phyloP scores from a whole-genome alignment of 2,113 vertebrate species.

The Egretta garzetta region DNA sequence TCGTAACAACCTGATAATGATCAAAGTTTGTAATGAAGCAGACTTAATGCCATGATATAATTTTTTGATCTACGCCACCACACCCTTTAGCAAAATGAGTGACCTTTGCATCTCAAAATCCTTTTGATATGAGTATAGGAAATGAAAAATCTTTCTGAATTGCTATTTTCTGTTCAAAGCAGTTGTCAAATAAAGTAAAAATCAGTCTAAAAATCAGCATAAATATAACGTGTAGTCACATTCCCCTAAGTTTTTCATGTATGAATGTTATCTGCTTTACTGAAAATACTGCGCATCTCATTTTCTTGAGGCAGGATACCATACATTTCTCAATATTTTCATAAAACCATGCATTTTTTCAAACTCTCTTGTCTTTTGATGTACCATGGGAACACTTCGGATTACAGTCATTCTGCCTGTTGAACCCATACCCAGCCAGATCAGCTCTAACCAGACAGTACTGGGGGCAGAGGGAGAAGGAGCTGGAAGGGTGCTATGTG shows the following conservation, averaged over 20 bases:
- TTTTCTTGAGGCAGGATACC: background rate
- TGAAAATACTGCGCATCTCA: background rate
- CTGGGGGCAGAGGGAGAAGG: background rate
- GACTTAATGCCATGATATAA: background rate
- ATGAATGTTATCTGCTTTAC: background rate
- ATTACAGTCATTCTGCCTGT: background rate
- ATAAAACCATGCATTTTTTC: background rate
- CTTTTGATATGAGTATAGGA: background rate
- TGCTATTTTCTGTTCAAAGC: background rate
- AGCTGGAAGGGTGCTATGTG: background rate
- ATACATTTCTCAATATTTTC: background rate
- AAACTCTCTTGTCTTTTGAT: background rate
- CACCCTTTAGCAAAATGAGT: background rate
- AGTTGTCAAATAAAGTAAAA: background rate
- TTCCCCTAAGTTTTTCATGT: background rate
- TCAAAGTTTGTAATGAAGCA: conserved; percentile 1
- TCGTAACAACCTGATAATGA: background rate
- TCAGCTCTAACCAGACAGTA: background rate
- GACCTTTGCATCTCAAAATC: background rate
- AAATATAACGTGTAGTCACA: background rate
- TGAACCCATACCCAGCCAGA: background rate
- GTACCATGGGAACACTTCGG: background rate
- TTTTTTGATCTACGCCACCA: background rate
- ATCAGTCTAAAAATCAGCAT: background rate
- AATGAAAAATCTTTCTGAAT: background rate